Conservation (phyloP, 2,113 vertebrate species). For the Haemorhous mexicanus region DNA sequence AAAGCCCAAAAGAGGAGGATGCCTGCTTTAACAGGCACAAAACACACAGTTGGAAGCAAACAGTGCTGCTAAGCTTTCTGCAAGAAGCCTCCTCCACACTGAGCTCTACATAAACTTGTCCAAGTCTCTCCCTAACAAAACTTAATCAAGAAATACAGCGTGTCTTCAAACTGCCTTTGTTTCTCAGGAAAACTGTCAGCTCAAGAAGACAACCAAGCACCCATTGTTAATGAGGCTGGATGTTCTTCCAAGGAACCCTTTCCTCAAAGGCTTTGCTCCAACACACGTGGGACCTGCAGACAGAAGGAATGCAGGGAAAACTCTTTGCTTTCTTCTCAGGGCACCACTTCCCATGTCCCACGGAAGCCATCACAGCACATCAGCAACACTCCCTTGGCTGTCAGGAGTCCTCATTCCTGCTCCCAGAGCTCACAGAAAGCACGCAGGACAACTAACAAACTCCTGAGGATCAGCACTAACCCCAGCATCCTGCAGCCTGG, state of each 20-base stretch:
- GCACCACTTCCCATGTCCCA: background rate
- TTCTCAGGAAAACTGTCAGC: background rate
- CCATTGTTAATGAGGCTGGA: background rate
- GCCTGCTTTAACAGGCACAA: background rate
- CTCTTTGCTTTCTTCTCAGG: background rate
- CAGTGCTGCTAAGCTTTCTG: background rate
- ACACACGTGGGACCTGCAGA: background rate
- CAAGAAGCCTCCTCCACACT: background rate
- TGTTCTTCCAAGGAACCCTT: background rate
- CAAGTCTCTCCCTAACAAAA: background rate
- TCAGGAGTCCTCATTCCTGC: background rate
- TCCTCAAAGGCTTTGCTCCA: background rate
- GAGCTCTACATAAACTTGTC: background rate
- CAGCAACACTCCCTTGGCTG: background rate
- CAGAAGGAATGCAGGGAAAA: background rate
- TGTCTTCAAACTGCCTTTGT: background rate
- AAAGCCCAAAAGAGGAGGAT: background rate
- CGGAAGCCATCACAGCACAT: background rate
- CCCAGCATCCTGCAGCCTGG: background rate
- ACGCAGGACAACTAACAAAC: background rate
- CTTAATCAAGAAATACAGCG: accelerated
- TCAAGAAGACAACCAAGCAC: background rate
- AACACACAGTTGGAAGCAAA: background rate
- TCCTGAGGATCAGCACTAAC: background rate
- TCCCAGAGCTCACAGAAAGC: background rate